Conservation (phyloP, 1,140 invertebrate species). For the Amphibalanus amphitrite region DNA sequence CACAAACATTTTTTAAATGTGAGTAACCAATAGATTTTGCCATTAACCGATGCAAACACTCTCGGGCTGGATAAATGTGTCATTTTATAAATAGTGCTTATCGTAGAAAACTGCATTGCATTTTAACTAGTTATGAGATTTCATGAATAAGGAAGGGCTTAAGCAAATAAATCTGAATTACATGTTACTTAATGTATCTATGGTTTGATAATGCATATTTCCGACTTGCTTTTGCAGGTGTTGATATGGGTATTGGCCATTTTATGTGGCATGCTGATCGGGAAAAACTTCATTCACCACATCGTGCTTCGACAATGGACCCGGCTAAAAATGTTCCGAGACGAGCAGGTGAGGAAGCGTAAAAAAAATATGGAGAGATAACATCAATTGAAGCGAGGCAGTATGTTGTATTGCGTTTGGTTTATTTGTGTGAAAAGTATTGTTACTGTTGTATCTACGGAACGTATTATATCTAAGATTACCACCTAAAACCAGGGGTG, state of each 20-base stretch:
- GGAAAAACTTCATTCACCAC: conserved; percentile 33
- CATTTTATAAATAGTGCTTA: not conserved
- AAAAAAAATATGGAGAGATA: too few relatives aligned
- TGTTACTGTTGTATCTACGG: not conserved
- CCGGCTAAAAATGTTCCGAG: conserved; percentile 36
- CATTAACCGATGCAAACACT: conserved; percentile 4
- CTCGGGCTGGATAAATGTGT: conserved; percentile 1
- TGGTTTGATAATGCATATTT: too few relatives aligned
- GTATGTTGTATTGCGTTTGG: not conserved
- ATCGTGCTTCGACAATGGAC: conserved; percentile 29
- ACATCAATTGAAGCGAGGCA: not conserved
- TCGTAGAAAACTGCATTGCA: not conserved
- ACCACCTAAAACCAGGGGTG: not conserved
- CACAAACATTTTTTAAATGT: too few relatives aligned
- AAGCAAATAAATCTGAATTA: too few relatives aligned
- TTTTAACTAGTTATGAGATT: conserved; percentile 1
- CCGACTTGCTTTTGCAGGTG: conserved; percentile 29
- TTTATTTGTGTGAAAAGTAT: not conserved
- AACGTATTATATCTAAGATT: not conserved
- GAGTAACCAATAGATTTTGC: not conserved
- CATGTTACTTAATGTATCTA: too few relatives aligned
- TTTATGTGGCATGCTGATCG: conserved; percentile 30
- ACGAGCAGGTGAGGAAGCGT: conserved; percentile 28
- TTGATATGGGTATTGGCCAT: conserved; percentile 33
- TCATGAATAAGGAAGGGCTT: not conserved